Base-by-base conservation (phyloP, 2,888 invertebrate genomes). In the Heteropelma amictum region DNA sequence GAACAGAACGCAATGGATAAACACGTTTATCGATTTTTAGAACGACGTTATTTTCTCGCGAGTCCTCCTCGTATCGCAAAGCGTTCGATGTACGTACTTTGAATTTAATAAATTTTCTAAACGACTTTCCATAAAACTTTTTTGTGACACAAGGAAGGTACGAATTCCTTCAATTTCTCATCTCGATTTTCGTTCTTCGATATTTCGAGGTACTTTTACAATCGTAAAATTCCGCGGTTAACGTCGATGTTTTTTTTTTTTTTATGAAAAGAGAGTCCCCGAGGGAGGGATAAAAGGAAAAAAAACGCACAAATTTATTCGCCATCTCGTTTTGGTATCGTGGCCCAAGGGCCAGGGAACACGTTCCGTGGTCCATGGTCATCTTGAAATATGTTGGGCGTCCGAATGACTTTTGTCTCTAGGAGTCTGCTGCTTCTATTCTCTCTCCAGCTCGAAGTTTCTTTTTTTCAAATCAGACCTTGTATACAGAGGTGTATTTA, bases 321-420 rank as follows among this genome's bases (percentile, higher is more conserved):
- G 51, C 63, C 38, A 63, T 63, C 38, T 51, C 63, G 63, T 63
- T 63, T 49, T 5, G 49, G n/a, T n/a, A n/a, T n/a, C n/a, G n/a
- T n/a, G n/a, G n/a, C 63, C 40, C 63, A 63, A 63, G 49, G 63
- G 51, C 63, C 49, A 38, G 8, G 38, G 26, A 51, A 63, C 63
- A 51, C 63, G 63, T 63, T 63, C 51, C 51, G 51, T 38, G 51
- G 26, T 33, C 63, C 60, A 61, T 33, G 47, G 45, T 5, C 60
- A 47, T 33, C 12, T 14, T 33, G 21, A 61, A 21, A 45, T 12
- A 23, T 12, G 33, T 45, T n/a, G n/a, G 47, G 21, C 33, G 33
- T 14, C 28, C 60, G 2, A n/a, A n/a, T n/a, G n/a, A n/a, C n/a
- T n/a, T n/a, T n/a, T n/a, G n/a, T n/a, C n/a, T n/a, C n/a, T n/a